Evolutionary conservation across 2,888 invertebrate genomes (phyloP).

Genomic region (Sussaba pulchella): DNA sequence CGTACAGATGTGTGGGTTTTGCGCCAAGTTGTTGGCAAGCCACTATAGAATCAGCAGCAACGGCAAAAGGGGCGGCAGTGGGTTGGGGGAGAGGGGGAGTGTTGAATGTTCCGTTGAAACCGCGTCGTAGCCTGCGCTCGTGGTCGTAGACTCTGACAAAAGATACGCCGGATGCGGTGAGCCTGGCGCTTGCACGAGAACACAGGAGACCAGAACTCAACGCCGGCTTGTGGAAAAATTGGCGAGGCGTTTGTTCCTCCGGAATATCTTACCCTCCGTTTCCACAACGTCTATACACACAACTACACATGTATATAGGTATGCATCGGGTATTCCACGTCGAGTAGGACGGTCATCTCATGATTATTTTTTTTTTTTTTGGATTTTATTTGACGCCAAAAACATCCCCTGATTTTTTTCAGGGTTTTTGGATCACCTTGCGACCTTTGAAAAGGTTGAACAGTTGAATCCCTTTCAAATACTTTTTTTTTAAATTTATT

Average conservation of each 20-base stretch:
- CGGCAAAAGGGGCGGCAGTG: constrained; percentile 21
- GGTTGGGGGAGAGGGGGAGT: constrained; percentile 8
- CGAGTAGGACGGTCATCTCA: no score
- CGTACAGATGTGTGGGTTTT: background rate
- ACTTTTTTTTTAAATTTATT: no score
- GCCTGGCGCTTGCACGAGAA: constrained; percentile 47
- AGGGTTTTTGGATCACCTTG: no score
- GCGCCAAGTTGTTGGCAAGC: constrained; percentile 32
- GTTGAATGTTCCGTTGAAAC: constrained; percentile 51
- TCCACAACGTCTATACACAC: background rate
- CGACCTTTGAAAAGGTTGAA: no score
- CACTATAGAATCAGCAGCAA: background rate
- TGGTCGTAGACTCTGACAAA: constrained; percentile 58
- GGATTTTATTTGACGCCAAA: no score
- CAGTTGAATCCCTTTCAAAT: no score
- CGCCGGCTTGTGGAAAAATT: constrained; percentile 50
- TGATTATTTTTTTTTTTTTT: no score
- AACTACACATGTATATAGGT: no score
- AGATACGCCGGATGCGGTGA: constrained; percentile 60
- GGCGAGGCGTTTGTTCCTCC: constrained; percentile 55
- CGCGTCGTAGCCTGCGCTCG: constrained; percentile 42
- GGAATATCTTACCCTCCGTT: constrained; percentile 40
- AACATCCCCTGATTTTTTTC: no score
- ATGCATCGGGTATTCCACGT: no score
- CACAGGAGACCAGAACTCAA: constrained; percentile 29